Percentiles rank a stretch among this genome's conserved stretches.
Conservation (phyloP, 2,113 vertebrate genomes). For the Rana temporaria region DNA sequence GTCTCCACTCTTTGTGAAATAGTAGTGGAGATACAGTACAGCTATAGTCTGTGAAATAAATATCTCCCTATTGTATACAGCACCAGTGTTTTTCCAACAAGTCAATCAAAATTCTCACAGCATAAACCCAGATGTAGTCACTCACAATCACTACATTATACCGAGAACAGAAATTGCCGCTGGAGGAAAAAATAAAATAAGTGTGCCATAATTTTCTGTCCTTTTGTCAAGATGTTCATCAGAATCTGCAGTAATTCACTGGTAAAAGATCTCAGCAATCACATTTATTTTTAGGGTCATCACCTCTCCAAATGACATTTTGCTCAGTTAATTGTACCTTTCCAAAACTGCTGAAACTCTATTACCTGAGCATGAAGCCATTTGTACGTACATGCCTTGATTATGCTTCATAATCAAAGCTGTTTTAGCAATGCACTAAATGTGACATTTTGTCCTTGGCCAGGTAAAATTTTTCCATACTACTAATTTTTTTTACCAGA, state of each 20-base stretch:
- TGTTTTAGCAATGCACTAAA: conserved; percentile 53
- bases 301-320: conserved; percentile 26
- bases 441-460: conserved; percentile 61
- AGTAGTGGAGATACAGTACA: too few species aligned
- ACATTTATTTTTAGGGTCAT: conserved; percentile 8
- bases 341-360: conserved; percentile 8
- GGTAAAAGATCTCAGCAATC: conserved; percentile 24
- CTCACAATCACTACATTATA: conserved; percentile 1
- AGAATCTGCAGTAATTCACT: conserved; percentile 24
- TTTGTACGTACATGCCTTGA: conserved; percentile 1
- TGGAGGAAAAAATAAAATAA: neutral
- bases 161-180: neutral
- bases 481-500: conserved; percentile 65
- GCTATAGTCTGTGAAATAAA: too few species aligned
- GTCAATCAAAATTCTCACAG: neutral
- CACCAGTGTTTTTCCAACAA: neutral
- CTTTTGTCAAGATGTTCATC: conserved; percentile 26
- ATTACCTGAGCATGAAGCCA: conserved; percentile 8
- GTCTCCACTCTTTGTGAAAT: too few species aligned
- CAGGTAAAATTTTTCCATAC: conserved; percentile 59
- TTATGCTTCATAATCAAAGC: conserved; percentile 22
- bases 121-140: neutral
- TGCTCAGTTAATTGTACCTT: conserved; percentile 38
- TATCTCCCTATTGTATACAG: neutral
- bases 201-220: neutral